These are phyloP conservation scores for Coluber constrictor DNA, from an alignment of 2,797 vertebrate species.

Conservation along the genomic window DNA sequence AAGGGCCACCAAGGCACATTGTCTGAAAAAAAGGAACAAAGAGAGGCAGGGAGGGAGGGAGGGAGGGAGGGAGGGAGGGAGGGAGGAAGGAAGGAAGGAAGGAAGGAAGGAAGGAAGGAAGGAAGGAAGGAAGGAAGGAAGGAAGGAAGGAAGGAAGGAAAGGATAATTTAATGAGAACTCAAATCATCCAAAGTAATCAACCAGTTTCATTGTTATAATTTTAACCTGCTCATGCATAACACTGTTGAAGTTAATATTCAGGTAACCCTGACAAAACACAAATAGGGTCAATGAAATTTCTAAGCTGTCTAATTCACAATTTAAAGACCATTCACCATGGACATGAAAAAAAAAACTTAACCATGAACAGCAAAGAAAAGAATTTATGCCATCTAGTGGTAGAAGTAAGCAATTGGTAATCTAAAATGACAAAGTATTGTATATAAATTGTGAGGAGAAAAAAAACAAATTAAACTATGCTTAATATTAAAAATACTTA, in stretches of 20 bases:
- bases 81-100: not conserved
- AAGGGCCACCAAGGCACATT: slow-evolving; percentile 89
- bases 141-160: not conserved
- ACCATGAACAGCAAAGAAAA: not conserved
- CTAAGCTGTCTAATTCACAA: not conserved
- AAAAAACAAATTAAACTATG: not conserved
- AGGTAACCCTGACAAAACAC: not conserved
- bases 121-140: not conserved
- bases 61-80: not conserved
- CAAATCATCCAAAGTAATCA: not conserved
- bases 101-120: not conserved
- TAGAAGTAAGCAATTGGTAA: not conserved
- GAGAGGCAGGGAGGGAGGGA: not conserved
- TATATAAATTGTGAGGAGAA: not conserved
- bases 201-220: not conserved
- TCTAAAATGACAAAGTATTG: not conserved
- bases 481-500: not conserved
- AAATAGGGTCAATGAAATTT: not conserved
- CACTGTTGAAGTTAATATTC: not conserved
- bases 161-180: not conserved
- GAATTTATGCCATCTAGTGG: not conserved
- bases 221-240: not conserved
- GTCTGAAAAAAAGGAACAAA: slow-evolving; percentile 65
- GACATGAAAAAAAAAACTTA: not conserved
- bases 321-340: not conserved